Evolutionary conservation across 2,113 vertebrate genomes (phyloP), one percentile per base, ranked within the genome.

Genomic region (Empidonax alnorum): DNA sequence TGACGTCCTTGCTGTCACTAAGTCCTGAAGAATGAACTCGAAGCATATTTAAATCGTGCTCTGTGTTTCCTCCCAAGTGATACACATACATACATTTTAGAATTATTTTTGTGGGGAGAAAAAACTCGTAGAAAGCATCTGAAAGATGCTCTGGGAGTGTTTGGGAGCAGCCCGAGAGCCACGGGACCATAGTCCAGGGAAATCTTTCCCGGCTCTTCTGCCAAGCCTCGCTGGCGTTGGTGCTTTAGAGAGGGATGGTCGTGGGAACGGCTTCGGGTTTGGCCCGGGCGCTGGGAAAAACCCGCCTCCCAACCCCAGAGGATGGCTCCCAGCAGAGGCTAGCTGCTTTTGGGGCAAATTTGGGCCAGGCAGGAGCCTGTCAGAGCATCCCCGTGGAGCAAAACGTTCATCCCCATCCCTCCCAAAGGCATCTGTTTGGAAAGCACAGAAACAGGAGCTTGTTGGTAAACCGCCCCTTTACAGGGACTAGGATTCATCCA

Each of bases 201-300:
- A 72, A 56, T 65, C 15, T 79, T 81, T 81, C 42, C 74, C 1
- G 0, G 30, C 24, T 41, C 22, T 14, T n/a, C 52, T 81, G 87
- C 81, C 82, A 91, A 94, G 90, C 47, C 81, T 52, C 1, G 1
- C 50, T 50, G 49, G 56, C 14, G 1, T 22, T n/a, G 73, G 52
- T 47, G 65, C 33, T 47, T 62, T n/a, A 23, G 84, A 76, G 94
- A 89, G 81, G 84, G 58, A 87, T 68, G 77, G 87, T 89, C 69
- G 12, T 94, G 94, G 95, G 95, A 96, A 95, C 42, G 6, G 89
- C 87, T 41, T 50, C 3, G 69, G 87, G 72, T 55, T 87, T 77
- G 77, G 82, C 77, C 55, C 1, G 5, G 77, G 42, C 0, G 31
- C 93, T 93, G 96, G 90, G 96, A 96, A 95, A 94, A 95, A 78